Conservation (phyloP, 2,113 vertebrate species). For the Hippopotamus amphibius region DNA sequence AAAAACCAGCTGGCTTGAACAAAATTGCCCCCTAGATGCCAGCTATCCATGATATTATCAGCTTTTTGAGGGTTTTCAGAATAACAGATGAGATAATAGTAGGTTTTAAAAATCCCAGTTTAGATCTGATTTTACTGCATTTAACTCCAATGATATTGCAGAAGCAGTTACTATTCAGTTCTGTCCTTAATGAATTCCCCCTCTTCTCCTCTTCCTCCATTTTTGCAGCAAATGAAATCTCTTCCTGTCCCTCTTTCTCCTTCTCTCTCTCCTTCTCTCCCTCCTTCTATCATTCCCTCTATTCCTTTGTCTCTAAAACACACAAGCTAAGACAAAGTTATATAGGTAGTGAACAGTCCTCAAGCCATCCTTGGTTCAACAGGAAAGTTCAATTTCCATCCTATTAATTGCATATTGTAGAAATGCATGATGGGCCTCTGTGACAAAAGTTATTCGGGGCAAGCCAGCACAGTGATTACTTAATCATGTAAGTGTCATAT, state of each 20-base stretch:
- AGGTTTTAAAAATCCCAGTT: conserved; percentile 69
- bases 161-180: conserved; percentile 54
- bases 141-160: conserved; percentile 59
- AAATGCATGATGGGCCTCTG: neutral
- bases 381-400: neutral
- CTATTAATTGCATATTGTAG: neutral
- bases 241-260: neutral
- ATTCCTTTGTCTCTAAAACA: neutral
- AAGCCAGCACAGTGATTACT: neutral
- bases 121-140: conserved; percentile 57
- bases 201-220: neutral
- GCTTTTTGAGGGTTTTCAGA: conserved; percentile 66
- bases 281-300: neutral
- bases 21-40: conserved; percentile 66
- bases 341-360: neutral
- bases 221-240: neutral
- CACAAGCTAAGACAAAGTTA: neutral
- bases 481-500: neutral
- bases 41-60: conserved; percentile 65
- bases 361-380: neutral
- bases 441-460: conserved; percentile 8
- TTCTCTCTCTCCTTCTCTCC: neutral
- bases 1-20: conserved; percentile 74
- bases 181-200: neutral
- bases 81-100: conserved; percentile 73